Evolutionary conservation across 2,888 invertebrate genomes (phyloP).

Genomic region (Liodrosophila aerea): DNA sequence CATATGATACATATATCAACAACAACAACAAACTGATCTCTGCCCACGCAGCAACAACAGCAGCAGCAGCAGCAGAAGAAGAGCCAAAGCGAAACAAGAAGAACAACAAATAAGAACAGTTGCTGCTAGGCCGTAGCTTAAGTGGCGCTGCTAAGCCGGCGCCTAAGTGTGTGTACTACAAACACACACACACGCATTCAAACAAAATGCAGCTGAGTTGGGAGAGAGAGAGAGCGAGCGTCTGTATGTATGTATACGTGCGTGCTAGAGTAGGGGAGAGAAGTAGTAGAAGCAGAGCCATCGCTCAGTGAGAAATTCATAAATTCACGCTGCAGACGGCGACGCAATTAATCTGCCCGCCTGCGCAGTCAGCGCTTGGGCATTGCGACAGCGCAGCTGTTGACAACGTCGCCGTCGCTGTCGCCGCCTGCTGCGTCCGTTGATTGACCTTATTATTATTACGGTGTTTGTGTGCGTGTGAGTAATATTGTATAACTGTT

Average conservation of each 20-base stretch:
- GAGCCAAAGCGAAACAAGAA: background rate
- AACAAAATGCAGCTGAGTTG: background rate
- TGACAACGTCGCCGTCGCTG: slow-evolving; percentile 59
- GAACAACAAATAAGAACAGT: background rate
- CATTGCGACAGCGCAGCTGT: slow-evolving; percentile 70
- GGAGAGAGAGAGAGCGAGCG: background rate
- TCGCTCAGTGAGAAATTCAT: slow-evolving; percentile 74
- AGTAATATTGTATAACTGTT: slow-evolving; percentile 65
- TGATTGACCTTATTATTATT: slow-evolving; percentile 80
- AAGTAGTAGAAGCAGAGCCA: slow-evolving; percentile 33
- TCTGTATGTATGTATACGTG: background rate
- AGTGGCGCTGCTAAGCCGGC: too few species aligned
- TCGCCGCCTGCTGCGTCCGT: slow-evolving; percentile 74
- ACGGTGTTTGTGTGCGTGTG: slow-evolving; percentile 63
- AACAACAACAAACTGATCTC: background rate
- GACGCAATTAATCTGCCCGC: slow-evolving; percentile 68
- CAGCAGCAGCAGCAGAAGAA: too few species aligned
- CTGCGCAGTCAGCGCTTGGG: slow-evolving; percentile 36
- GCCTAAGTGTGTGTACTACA: too few species aligned
- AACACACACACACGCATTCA: background rate
- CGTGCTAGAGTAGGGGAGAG: slow-evolving; percentile 5
- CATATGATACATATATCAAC: background rate
- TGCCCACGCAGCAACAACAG: too few species aligned
- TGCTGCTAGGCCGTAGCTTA: too few species aligned
- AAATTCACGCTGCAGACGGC: slow-evolving; percentile 64